Conservation (phyloP, 1,140 invertebrate species). For the Pinna nobilis region DNA sequence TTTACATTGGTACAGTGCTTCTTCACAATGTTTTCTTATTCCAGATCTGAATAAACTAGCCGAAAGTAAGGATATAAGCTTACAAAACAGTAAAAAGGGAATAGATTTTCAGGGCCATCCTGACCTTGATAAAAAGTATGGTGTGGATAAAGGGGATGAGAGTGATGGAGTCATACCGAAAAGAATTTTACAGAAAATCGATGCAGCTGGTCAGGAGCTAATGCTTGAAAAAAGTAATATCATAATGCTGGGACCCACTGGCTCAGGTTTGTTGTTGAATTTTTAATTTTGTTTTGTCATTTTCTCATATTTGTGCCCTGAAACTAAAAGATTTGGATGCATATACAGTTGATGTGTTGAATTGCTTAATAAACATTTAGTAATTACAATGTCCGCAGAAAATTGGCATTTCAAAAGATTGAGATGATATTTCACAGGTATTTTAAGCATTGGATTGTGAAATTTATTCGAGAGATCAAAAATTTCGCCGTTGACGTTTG, state of each 20-base stretch:
- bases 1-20: too few species aligned
- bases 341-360: neutral
- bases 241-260: constrained; percentile 96
- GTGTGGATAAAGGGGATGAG: neutral
- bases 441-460: too few species aligned
- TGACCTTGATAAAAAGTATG: neutral
- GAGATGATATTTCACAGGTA: too few species aligned
- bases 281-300: neutral
- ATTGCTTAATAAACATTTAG: too few species aligned
- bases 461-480: too few species aligned
- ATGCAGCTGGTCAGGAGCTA: constrained; percentile 88
- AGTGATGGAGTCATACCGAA: constrained; percentile 6
- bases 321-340: neutral
- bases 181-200: neutral
- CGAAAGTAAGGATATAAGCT: too few species aligned
- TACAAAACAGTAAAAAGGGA: too few species aligned
- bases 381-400: too few species aligned
- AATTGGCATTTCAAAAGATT: too few species aligned
- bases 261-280: constrained; percentile 89
- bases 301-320: neutral
- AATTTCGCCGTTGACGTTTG: too few species aligned
- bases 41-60: too few species aligned
- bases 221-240: constrained; percentile 99
- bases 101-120: neutral
- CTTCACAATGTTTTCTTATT: too few species aligned